Evolutionary conservation across 2,888 invertebrate genomes (phyloP).

Genomic region (Acronicta alni): DNA sequence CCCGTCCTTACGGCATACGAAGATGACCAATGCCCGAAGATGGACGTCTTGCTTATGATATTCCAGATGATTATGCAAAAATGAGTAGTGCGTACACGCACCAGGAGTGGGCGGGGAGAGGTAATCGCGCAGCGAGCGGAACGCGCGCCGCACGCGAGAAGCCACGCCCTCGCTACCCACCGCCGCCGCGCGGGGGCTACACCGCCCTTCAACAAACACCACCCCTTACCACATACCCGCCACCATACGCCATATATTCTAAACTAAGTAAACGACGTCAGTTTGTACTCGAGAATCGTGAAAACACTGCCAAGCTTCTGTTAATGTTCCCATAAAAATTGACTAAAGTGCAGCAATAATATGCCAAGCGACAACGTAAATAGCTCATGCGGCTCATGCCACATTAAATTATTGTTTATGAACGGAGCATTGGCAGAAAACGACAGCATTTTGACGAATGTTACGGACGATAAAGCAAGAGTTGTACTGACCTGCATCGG

Average conservation of each 20-base stretch:
- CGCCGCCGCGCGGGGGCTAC: constrained; percentile 50
- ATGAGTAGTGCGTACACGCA: constrained; percentile 69
- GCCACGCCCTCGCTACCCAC: constrained; percentile 63
- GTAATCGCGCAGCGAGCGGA: constrained; percentile 76
- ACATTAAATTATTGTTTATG: constrained; percentile 31
- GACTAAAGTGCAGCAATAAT: constrained; percentile 15
- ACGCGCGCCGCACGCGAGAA: constrained; percentile 79
- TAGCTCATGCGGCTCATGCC: constrained; percentile 13
- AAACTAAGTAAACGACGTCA: constrained; percentile 6
- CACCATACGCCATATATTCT: constrained; percentile 35
- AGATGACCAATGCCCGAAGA: constrained; percentile 15
- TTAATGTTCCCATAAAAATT: constrained; percentile 26
- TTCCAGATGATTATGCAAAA: constrained; percentile 26
- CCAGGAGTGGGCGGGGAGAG: constrained; percentile 70
- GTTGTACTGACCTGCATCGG: constrained; percentile 77
- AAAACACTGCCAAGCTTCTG: constrained; percentile 26
- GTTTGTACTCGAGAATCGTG: constrained; percentile 5
- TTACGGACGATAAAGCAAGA: constrained; percentile 10
- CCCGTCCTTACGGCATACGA: constrained; percentile 26
- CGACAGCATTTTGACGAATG: constrained; percentile 33
- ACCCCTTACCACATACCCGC: constrained; percentile 60
- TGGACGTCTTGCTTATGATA: constrained; percentile 24
- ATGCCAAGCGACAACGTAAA: constrained; percentile 17
- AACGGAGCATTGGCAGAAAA: constrained; percentile 30
- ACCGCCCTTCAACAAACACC: constrained; percentile 75